phyloP scores from a whole-genome alignment of 2,888 invertebrate genomes.

The Rhabditoides inermis region DNA sequence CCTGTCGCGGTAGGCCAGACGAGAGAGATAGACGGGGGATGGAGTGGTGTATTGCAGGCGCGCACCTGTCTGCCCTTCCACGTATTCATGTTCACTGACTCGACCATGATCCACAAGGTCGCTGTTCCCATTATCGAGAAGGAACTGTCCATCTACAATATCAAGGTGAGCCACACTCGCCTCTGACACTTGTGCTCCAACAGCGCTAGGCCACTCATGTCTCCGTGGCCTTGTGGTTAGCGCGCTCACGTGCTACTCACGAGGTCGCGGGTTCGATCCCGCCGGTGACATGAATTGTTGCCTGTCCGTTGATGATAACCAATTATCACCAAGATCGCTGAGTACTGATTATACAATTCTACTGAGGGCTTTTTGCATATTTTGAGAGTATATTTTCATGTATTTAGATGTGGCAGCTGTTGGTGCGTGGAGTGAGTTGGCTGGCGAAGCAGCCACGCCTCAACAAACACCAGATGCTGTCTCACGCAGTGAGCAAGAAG shows the following conservation, averaged over 20 bases:
- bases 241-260: too few species aligned
- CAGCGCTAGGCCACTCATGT: too few species aligned
- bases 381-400: not conserved
- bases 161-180: not conserved
- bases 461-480: too few species aligned
- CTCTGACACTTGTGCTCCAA: too few species aligned
- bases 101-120: conserved; percentile 1
- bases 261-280: too few species aligned
- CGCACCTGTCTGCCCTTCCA: conserved; percentile 4
- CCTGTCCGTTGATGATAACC: too few species aligned
- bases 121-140: conserved; percentile 8
- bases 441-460: conserved; percentile 6
- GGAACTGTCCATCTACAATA: conserved; percentile 5
- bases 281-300: too few species aligned
- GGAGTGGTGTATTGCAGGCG: not conserved
- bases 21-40: too few species aligned
- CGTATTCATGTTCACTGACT: conserved; percentile 3
- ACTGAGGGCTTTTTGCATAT: not conserved
- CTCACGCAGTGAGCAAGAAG: conserved; percentile 10
- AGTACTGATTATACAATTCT: not conserved
- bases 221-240: not conserved
- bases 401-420: conserved; percentile 16
- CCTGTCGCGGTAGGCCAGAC: not conserved
- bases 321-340: too few species aligned
- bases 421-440: conserved; percentile 13